Evolutionary conservation across 2,797 vertebrate species (phyloP).

Genomic region (Parambassis ranga): DNA sequence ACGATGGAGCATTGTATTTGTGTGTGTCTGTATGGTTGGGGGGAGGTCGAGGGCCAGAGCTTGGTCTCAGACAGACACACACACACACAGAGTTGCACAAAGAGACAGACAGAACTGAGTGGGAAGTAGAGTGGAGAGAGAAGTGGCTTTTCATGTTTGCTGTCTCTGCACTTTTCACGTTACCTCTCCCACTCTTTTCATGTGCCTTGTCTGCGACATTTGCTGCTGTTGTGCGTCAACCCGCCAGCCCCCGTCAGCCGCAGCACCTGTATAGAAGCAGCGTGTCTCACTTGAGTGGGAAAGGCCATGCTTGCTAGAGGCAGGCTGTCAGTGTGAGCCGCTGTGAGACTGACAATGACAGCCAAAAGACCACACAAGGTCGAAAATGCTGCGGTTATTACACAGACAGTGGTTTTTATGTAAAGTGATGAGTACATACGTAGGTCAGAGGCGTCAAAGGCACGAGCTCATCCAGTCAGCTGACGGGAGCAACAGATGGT

Average conservation of each 20-base stretch:
- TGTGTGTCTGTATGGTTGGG: conserved; percentile 11
- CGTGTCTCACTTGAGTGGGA: conserved; percentile 4
- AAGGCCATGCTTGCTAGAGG: conserved; percentile 21
- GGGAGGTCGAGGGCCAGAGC: neutral
- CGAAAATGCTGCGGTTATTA: neutral
- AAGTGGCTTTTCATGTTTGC: conserved; percentile 56
- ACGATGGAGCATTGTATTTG: conserved; percentile 24
- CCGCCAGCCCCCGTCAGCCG: too few species aligned
- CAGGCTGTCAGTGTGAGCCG: neutral
- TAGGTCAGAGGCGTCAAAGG: conserved; percentile 53
- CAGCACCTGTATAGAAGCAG: conserved; percentile 30
- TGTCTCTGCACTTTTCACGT: conserved; percentile 34
- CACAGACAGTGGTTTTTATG: conserved; percentile 43
- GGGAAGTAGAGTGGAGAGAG: conserved; percentile 38
- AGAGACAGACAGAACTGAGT: conserved; percentile 10
- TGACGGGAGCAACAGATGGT: conserved; percentile 72
- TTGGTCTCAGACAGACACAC: neutral
- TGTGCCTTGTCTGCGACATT: conserved; percentile 18
- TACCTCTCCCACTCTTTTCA: neutral
- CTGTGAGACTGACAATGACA: conserved; percentile 33
- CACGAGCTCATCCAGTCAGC: conserved; percentile 64
- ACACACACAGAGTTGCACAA: conserved; percentile 6
- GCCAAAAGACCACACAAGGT: conserved; percentile 2
- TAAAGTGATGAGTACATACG: conserved; percentile 9
- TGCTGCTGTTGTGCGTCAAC: conserved; percentile 25